These are phyloP conservation scores for Manis pentadactyla DNA, from an alignment of 2,797 vertebrate species.

Conservation along the genomic window DNA sequence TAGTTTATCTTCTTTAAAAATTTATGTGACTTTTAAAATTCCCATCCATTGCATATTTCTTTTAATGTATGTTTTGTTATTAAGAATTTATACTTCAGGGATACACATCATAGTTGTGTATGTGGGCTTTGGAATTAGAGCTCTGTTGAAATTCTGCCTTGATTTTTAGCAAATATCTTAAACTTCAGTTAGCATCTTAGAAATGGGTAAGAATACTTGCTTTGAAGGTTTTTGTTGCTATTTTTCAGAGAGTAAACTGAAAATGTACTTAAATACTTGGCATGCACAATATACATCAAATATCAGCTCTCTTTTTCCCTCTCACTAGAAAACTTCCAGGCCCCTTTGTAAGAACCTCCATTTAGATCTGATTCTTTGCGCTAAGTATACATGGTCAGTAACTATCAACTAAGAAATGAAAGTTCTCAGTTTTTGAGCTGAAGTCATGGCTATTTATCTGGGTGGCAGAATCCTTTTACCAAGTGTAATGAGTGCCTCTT, in stretches of 20 bases:
- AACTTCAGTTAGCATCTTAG: constrained; percentile 7
- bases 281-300: neutral
- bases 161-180: constrained; percentile 52
- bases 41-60: neutral
- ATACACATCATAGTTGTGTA: neutral
- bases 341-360: neutral
- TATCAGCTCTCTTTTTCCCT: neutral
- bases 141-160: constrained; percentile 38
- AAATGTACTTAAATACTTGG: constrained; percentile 32
- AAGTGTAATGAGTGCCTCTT: neutral
- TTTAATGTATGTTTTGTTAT: constrained; percentile 22
- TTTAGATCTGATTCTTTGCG: neutral
- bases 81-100: neutral
- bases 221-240: neutral
- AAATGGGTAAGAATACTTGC: constrained; percentile 35
- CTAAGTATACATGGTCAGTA: constrained; percentile 2
- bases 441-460: neutral
- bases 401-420: constrained; percentile 42
- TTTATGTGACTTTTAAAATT: constrained; percentile 39
- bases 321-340: constrained; percentile 23
- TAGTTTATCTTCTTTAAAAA: constrained; percentile 52
- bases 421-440: neutral
- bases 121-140: neutral
- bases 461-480: neutral
- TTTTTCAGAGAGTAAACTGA: constrained; percentile 48